phyloP scores from a whole-genome alignment of 2,888 invertebrate species.

The Morpho deidamia region DNA sequence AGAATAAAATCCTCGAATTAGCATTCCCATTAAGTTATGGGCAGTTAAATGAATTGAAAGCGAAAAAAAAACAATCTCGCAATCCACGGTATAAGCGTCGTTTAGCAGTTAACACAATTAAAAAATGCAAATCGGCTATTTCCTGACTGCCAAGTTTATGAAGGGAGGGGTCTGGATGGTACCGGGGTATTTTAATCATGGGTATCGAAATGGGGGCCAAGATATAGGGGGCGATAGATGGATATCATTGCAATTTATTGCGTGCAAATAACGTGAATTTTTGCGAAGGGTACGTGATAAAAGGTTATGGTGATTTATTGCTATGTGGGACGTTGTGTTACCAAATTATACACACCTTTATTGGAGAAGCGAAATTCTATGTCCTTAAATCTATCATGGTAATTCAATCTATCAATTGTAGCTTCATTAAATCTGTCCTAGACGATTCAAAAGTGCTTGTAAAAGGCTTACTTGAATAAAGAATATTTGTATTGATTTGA shows the following conservation, averaged over 20 bases:
- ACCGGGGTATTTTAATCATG: slow-evolving; percentile 19
- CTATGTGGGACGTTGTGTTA: neutral
- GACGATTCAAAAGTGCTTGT: too few species aligned
- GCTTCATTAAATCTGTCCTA: too few species aligned
- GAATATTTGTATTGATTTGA: too few species aligned
- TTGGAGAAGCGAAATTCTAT: too few species aligned
- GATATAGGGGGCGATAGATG: slow-evolving; percentile 23
- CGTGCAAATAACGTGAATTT: slow-evolving; percentile 25
- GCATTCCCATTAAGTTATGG: slow-evolving; percentile 29
- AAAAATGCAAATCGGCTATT: slow-evolving; percentile 28
- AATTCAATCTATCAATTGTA: too few species aligned
- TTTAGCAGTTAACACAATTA: slow-evolving; percentile 30
- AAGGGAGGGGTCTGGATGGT: slow-evolving; percentile 12
- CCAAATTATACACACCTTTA: neutral
- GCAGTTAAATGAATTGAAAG: slow-evolving; percentile 28
- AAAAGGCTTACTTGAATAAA: too few species aligned
- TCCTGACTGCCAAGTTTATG: slow-evolving; percentile 13
- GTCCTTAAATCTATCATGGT: too few species aligned
- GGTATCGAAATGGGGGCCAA: slow-evolving; percentile 17
- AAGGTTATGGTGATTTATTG: neutral
- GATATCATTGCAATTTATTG: slow-evolving; percentile 31
- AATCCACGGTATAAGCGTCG: slow-evolving; percentile 25
- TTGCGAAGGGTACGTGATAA: slow-evolving; percentile 13
- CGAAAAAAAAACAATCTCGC: slow-evolving; percentile 24
- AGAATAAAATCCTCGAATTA: slow-evolving; percentile 28